Percentiles rank a stretch among this genome's conserved stretches.
Evolutionary conservation across 2,888 invertebrate species (phyloP).

Genomic region (Leucophenga maculata): DNA sequence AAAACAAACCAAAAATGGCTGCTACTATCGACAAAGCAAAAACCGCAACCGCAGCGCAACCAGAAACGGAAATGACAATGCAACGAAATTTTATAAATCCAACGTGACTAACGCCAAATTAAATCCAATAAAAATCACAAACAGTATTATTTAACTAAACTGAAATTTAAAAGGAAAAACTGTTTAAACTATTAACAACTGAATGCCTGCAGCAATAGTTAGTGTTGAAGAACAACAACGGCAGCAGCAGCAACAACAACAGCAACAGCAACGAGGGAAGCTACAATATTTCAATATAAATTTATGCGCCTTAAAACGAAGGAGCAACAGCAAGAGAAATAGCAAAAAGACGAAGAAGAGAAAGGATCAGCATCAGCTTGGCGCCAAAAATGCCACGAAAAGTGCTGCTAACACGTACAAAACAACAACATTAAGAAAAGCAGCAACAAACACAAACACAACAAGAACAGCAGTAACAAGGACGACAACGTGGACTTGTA

Average conservation of each 20-base stretch:
- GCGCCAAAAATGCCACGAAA: constrained; percentile 14
- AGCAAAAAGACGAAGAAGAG: constrained; percentile 11
- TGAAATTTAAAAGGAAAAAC: constrained; percentile 24
- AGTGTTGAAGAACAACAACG: constrained; percentile 44
- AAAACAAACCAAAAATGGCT: constrained; percentile 8
- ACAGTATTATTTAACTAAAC: neutral
- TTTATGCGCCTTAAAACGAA: constrained; percentile 47
- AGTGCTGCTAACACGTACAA: constrained; percentile 10
- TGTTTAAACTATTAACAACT: constrained; percentile 45
- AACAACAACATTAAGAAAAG: constrained; percentile 1
- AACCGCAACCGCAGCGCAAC: constrained; percentile 9
- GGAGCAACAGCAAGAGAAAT: constrained; percentile 31
- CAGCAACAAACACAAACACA: constrained; percentile 7
- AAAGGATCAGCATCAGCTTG: constrained; percentile 30
- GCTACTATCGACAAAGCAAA: neutral
- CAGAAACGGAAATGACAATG: constrained; percentile 35
- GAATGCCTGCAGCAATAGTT: constrained; percentile 55
- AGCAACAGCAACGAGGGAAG: constrained; percentile 16
- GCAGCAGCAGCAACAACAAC: constrained; percentile 30
- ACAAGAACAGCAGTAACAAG: constrained; percentile 5
- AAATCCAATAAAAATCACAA: constrained; percentile 7
- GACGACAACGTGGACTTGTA: neutral
- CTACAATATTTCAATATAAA: constrained; percentile 43
- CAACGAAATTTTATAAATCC: neutral
- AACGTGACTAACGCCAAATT: neutral